These are phyloP conservation scores for Pseudorhombus dupliciocellatus DNA, from an alignment of 2,113 vertebrate genomes.

Conservation along the genomic window DNA sequence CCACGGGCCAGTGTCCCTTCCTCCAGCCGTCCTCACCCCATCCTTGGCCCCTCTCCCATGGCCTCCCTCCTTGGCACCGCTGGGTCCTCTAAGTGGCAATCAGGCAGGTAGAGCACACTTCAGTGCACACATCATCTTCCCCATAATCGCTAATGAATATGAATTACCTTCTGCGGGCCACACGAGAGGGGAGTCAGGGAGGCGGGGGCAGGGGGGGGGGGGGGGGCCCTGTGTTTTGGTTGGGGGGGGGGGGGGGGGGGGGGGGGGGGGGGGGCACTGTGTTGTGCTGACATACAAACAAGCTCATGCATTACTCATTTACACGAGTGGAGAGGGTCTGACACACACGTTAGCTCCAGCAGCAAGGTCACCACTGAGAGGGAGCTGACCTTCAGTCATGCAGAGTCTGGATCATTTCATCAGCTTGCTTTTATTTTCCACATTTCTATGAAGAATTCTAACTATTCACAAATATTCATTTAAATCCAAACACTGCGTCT, in stretches of 20 bases:
- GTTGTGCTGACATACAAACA: constrained; percentile 73
- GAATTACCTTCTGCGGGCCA: constrained; percentile 77
- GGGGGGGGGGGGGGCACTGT: constrained; percentile 17
- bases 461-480: background rate
- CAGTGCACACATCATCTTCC: constrained; percentile 75
- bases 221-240: constrained; percentile 49
- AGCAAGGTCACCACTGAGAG: constrained; percentile 51
- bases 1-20: constrained; percentile 56
- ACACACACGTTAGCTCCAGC: constrained; percentile 38
- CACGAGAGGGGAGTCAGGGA: constrained; percentile 59
- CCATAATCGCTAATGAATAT: constrained; percentile 82
- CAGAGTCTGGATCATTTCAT: background rate
- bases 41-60: constrained; percentile 45
- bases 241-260: background rate
- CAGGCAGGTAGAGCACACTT: constrained; percentile 81
- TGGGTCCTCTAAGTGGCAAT: constrained; percentile 78
- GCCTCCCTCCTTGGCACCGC: constrained; percentile 46
- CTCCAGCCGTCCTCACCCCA: constrained; percentile 42
- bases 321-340: constrained; percentile 48
- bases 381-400: background rate
- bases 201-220: background rate
- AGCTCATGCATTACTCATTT: constrained; percentile 72
- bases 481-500: background rate
- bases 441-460: background rate
- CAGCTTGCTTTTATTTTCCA: background rate